Evolutionary conservation across 2,113 vertebrate genomes (phyloP).

Genomic region (Tiliqua scincoides): DNA sequence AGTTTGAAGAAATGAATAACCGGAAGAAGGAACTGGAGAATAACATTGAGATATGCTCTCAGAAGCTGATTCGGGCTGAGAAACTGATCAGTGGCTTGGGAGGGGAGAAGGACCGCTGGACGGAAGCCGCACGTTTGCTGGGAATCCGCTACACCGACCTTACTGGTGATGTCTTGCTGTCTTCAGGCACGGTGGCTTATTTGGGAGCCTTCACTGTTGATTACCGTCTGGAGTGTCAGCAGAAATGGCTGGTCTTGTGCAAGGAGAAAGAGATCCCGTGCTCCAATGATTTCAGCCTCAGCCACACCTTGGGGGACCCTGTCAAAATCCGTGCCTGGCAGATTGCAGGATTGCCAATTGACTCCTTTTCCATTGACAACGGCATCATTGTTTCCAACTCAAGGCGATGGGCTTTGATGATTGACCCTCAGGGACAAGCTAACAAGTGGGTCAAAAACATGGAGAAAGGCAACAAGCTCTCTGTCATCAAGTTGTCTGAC

Average conservation of each 20-base stretch:
- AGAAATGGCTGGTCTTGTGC: conserved; percentile 83
- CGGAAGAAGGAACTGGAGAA: conserved; percentile 83
- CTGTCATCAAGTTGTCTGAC: conserved; percentile 89
- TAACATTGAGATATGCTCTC: conserved; percentile 89
- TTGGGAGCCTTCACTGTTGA: conserved; percentile 91
- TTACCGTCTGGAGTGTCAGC: conserved; percentile 83
- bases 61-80: conserved; percentile 88
- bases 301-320: conserved; percentile 84
- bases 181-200: conserved; percentile 88
- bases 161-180: conserved; percentile 88
- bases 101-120: conserved; percentile 93
- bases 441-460: conserved; percentile 96
- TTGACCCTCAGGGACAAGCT: conserved; percentile 94
- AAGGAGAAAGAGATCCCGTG: conserved; percentile 81
- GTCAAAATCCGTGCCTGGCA: conserved; percentile 90
- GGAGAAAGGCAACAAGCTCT: conserved; percentile 88
- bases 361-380: conserved; percentile 92
- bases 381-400: conserved; percentile 93
- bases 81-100: conserved; percentile 90
- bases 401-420: conserved; percentile 91
- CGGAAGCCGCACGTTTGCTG: conserved; percentile 83
- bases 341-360: conserved; percentile 89
- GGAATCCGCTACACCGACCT: conserved; percentile 83
- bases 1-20: conserved; percentile 83
- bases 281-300: conserved; percentile 86